phyloP scores from a whole-genome alignment of 1,140 invertebrate species.

The Drosophila sturtevanti region DNA sequence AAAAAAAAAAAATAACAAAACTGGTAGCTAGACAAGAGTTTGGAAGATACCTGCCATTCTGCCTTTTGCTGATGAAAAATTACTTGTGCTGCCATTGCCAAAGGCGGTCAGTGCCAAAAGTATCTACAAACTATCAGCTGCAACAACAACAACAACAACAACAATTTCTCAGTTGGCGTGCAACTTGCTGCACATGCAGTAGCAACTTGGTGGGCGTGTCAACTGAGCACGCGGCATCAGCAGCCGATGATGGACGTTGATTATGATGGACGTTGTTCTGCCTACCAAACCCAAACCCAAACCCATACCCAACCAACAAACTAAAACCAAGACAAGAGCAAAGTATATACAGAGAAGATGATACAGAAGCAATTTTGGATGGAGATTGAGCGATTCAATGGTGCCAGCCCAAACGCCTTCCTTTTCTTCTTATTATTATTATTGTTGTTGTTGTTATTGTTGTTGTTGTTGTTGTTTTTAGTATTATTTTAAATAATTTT shows the following conservation, averaged over 20 bases:
- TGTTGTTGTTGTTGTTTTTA: conserved; percentile 29
- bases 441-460: background rate
- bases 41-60: conserved; percentile 48
- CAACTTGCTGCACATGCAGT: conserved; percentile 43
- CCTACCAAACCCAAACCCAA: conserved; percentile 26
- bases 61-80: conserved; percentile 72
- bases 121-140: conserved; percentile 19
- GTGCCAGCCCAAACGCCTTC: conserved; percentile 68
- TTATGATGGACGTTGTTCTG: conserved; percentile 75
- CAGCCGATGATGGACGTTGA: conserved; percentile 79
- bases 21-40: conserved; percentile 58
- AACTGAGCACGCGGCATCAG: conserved; percentile 64
- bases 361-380: conserved; percentile 27
- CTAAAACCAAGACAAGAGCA: conserved; percentile 24
- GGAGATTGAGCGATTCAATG: conserved; percentile 74
- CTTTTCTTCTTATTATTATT: conserved; percentile 1
- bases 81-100: conserved; percentile 69
- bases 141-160: conserved; percentile 24
- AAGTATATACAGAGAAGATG: conserved; percentile 14
- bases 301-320: background rate
- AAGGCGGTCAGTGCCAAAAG: conserved; percentile 56
- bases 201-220: conserved; percentile 58
- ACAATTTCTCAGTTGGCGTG: conserved; percentile 58
- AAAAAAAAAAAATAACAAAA: conserved; percentile 15
- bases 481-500: conserved; percentile 79